These are phyloP conservation scores for Pogonus chalceus DNA, from an alignment of 1,140 invertebrate species.

Conservation along the genomic window DNA sequence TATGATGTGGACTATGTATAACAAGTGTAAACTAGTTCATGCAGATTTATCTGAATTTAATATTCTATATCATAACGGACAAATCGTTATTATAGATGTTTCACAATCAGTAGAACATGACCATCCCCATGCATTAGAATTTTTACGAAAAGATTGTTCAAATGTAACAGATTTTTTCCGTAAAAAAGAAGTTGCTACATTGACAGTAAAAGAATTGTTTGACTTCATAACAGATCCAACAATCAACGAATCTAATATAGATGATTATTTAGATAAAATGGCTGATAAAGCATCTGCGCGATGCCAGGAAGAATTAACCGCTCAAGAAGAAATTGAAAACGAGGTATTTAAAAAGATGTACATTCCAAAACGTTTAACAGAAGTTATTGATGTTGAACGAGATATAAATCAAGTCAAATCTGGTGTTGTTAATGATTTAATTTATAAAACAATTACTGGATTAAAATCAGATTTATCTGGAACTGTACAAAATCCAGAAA, in stretches of 20 bases:
- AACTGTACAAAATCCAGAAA: constrained; percentile 47
- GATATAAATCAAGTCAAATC: constrained; percentile 73
- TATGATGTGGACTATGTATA: constrained; percentile 88
- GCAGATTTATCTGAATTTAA: constrained; percentile 98
- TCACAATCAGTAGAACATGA: constrained; percentile 98
- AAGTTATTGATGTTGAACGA: constrained; percentile 84
- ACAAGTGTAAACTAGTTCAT: constrained; percentile 88
- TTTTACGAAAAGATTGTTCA: constrained; percentile 88
- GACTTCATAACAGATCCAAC: constrained; percentile 90
- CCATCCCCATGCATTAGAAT: constrained; percentile 90
- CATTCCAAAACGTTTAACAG: constrained; percentile 88
- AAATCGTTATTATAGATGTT: constrained; percentile 90
- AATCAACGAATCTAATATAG: constrained; percentile 73
- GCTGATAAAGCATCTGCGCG: constrained; percentile 53
- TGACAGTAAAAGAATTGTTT: constrained; percentile 87
- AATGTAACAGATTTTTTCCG: constrained; percentile 91
- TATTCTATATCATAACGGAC: constrained; percentile 73
- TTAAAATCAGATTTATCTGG: constrained; percentile 71
- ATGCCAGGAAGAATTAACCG: constrained; percentile 48
- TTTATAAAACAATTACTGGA: constrained; percentile 78
- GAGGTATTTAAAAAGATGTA: constrained; percentile 90
- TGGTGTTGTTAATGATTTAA: constrained; percentile 60
- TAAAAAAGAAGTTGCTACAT: constrained; percentile 77
- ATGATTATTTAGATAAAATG: constrained; percentile 63
- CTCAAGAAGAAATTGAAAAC: constrained; percentile 64